Conservation (phyloP, 1,140 invertebrate species). For the Eueides isabella region DNA sequence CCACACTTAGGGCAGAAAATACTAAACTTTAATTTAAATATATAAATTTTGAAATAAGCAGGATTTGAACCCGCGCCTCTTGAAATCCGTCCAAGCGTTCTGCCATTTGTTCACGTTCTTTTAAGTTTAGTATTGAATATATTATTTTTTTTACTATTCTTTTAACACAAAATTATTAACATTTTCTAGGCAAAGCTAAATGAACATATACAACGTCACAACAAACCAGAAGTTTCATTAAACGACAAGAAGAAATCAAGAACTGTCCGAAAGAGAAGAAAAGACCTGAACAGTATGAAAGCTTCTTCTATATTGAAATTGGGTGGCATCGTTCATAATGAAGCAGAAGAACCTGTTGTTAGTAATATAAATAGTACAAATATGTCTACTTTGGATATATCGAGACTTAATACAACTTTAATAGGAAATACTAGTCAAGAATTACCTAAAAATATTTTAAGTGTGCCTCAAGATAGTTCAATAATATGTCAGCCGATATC, state of each 20-base stretch:
- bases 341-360: slow-evolving; percentile 6
- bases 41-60: too few relatives aligned
- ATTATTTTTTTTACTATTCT: too few relatives aligned
- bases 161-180: too few relatives aligned
- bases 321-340: slow-evolving; percentile 46
- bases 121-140: too few relatives aligned
- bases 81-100: too few relatives aligned
- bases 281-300: slow-evolving; percentile 52
- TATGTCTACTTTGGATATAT: not conserved
- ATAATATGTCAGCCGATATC: not conserved
- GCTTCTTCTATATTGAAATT: slow-evolving; percentile 56
- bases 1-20: too few relatives aligned
- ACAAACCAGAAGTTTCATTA: slow-evolving; percentile 32
- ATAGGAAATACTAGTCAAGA: not conserved
- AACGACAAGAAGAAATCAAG: slow-evolving; percentile 49
- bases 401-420: not conserved
- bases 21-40: too few relatives aligned
- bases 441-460: not conserved
- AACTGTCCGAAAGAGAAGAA: slow-evolving; percentile 59
- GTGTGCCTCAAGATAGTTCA: not conserved
- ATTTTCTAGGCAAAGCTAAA: slow-evolving; percentile 58
- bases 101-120: too few relatives aligned
- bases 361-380: not conserved
- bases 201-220: slow-evolving; percentile 55
- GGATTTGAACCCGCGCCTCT: too few relatives aligned